Evolutionary conservation across 2,797 vertebrate genomes (phyloP).

Genomic region (Nannoperca obscura): DNA sequence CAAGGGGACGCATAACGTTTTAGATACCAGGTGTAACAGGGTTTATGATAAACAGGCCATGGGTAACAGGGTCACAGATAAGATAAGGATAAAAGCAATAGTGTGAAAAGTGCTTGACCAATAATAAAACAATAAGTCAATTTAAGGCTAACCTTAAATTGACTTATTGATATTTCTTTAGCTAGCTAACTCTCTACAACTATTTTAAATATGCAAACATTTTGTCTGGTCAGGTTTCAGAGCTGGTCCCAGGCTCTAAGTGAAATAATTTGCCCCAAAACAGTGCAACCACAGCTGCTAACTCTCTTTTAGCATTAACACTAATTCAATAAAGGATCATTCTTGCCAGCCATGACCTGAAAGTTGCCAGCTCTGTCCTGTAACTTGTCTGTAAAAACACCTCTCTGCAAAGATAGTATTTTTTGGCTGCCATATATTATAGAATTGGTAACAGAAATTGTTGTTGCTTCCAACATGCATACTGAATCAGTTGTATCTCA

Average conservation of each 20-base stretch:
- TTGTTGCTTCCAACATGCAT: not conserved
- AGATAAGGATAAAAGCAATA: not conserved
- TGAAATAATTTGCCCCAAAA: constrained; percentile 4
- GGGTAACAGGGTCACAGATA: not conserved
- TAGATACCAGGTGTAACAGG: not conserved
- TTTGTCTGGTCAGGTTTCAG: not conserved
- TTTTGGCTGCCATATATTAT: not conserved
- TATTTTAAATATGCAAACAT: constrained; percentile 5
- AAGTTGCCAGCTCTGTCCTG: not conserved
- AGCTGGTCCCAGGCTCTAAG: not conserved
- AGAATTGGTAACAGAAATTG: not conserved
- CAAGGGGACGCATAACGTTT: no score
- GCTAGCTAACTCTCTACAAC: not conserved
- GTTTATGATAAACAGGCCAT: not conserved
- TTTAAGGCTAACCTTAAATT: not conserved
- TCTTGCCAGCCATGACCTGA: not conserved
- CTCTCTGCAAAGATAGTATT: not conserved
- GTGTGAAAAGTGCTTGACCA: not conserved
- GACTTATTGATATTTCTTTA: not conserved
- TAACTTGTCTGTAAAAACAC: not conserved
- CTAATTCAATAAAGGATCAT: not conserved
- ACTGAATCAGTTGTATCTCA: not conserved
- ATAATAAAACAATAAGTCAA: not conserved
- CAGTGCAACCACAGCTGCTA: not conserved
- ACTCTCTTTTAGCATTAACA: constrained; percentile 2